These are phyloP conservation scores for Dasyurus viverrinus DNA, from an alignment of 2,113 vertebrate genomes.

Conservation along the genomic window DNA sequence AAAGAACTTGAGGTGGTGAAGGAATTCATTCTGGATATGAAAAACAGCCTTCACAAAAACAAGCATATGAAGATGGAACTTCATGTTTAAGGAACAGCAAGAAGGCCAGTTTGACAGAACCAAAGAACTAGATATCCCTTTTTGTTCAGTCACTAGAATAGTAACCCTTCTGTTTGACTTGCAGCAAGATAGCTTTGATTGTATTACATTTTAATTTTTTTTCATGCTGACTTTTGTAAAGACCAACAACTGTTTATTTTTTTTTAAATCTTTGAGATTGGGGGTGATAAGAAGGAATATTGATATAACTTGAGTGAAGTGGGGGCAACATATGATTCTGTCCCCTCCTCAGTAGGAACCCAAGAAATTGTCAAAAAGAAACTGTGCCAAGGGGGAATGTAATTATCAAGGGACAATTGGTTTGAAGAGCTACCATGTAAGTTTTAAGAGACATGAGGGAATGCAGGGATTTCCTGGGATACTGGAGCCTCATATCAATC, in stretches of 20 bases:
- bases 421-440: conserved; percentile 6
- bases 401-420: too few species aligned
- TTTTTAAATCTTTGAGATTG: conserved; percentile 56
- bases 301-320: too few species aligned
- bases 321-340: too few species aligned
- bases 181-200: conserved; percentile 47
- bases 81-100: not conserved
- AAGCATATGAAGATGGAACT: not conserved
- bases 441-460: conserved; percentile 20
- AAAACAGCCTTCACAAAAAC: not conserved
- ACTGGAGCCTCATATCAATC: too few species aligned
- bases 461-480: too few species aligned
- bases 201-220: conserved; percentile 62
- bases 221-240: conserved; percentile 49
- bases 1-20: conserved; percentile 10
- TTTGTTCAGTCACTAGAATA: conserved; percentile 37
- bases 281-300: not conserved
- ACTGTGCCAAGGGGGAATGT: too few species aligned
- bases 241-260: conserved; percentile 33
- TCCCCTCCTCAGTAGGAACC: too few species aligned
- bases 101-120: not conserved
- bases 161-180: conserved; percentile 31
- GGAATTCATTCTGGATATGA: not conserved
- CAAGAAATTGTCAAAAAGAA: too few species aligned
- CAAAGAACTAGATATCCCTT: not conserved